Base-by-base conservation (phyloP, 1,140 invertebrate genomes). In the Oreohelix idahoensis region DNA sequence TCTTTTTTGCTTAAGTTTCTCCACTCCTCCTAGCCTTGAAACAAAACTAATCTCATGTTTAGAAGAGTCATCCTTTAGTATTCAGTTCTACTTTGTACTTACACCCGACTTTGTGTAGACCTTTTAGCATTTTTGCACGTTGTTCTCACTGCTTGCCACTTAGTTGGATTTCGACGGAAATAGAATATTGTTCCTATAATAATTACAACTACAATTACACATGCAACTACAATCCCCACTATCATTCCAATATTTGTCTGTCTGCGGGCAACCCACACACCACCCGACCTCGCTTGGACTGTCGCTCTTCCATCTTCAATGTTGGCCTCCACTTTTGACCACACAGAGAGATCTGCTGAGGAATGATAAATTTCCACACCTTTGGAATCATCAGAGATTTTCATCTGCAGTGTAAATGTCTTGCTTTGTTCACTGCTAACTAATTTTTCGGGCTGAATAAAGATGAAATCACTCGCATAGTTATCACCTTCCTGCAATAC, bases 401-500 rank as follows among this genome's bases (percentile, higher is more conserved):
- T 82, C 81, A 91, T 84, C 17, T 83, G 70, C 15, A 91, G 32
- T 0, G 83, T 81, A 39, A 90, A 84, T 35, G 74, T 75, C 45
- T 89, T 87, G 1, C 81, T 84, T 29, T 83, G 58, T 15, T 79
- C 80, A 11, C 71, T 73, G 0, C 86, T 84, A 1, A 89, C 32
- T 29, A 83, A 39, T 35, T 79, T 76, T 69, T 90, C 86, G 17
- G 91, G 91, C 53, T 81, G 84, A 29, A 92, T 32, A 8, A 89
- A 77, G 13, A 89, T 53, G 79, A 90, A 91, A 49, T 90, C 84
- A 85, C 91, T 92, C 38, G 88, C 89, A 86, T 89, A 91, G 17
- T 87, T 87, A 75, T 89, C 88, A 36, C 88, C 90, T 73, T 85
- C 84, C 91, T 92, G 81, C 26, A 87, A 90, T 38, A 23, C 1